Evolutionary conservation across 2,888 invertebrate genomes (phyloP).

Genomic region (Drosophila quinaria): DNA sequence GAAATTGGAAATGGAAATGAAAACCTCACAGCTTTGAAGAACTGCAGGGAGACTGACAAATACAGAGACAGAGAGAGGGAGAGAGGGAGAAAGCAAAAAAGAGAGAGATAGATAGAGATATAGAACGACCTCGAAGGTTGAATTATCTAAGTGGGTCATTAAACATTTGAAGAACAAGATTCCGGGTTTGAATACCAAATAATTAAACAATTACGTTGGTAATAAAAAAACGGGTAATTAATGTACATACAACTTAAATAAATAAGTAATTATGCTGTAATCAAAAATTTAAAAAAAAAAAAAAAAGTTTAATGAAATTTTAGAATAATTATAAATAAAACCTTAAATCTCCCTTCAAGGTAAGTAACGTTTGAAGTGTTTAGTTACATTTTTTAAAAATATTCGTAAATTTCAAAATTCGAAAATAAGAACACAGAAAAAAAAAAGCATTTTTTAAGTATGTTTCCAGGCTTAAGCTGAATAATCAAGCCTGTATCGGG

Average conservation of each 20-base stretch:
- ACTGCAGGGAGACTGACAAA: background rate
- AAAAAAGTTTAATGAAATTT: background rate
- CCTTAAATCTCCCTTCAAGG: too few relatives aligned
- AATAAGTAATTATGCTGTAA: background rate
- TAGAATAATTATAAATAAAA: too few relatives aligned
- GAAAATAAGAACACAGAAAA: too few relatives aligned
- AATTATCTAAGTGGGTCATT: conserved; percentile 14
- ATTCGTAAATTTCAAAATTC: too few relatives aligned
- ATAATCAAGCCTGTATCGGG: too few relatives aligned
- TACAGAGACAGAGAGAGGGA: background rate
- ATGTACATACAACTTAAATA: background rate
- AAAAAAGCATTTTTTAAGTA: too few relatives aligned
- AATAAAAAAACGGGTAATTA: background rate
- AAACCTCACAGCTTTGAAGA: background rate
- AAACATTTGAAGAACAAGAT: conserved; percentile 4
- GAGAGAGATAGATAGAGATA: background rate
- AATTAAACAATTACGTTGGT: conserved; percentile 3
- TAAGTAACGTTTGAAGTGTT: too few relatives aligned
- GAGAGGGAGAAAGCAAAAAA: too few relatives aligned
- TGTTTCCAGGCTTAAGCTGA: too few relatives aligned
- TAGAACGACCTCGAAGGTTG: background rate
- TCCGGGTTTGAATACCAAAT: conserved; percentile 9
- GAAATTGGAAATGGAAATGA: conserved; percentile 36
- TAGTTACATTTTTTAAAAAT: too few relatives aligned
- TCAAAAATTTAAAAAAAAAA: background rate